Percentiles rank a stretch among this genome's conserved stretches.
These are phyloP conservation scores for Pseudomyrmex gracilis DNA, from an alignment of 1,140 invertebrate species.

Conservation along the genomic window DNA sequence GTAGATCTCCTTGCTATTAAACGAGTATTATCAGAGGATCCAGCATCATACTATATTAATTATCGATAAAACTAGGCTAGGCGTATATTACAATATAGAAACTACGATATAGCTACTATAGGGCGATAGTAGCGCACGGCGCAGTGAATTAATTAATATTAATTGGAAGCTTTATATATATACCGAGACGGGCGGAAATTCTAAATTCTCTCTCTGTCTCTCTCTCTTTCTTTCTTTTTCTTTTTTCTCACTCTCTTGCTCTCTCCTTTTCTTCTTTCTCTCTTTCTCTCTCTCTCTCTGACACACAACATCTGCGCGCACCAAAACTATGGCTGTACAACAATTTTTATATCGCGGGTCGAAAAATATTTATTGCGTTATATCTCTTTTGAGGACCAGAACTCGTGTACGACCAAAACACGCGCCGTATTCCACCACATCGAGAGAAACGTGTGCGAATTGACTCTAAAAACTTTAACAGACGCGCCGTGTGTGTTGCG, in stretches of 20 bases:
- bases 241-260: constrained; percentile 18
- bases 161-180: constrained; percentile 43
- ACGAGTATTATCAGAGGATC: constrained; percentile 67
- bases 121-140: constrained; percentile 64
- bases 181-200: constrained; percentile 13
- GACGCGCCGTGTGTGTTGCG: not conserved
- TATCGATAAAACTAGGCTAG: constrained; percentile 71
- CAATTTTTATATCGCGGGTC: constrained; percentile 62
- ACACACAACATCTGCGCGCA: constrained; percentile 55
- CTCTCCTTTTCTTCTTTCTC: no score
- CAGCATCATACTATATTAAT: constrained; percentile 68
- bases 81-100: constrained; percentile 59
- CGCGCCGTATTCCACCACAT: constrained; percentile 24
- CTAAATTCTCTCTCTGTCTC: constrained; percentile 34
- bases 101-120: constrained; percentile 63
- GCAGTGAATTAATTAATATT: constrained; percentile 59
- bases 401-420: constrained; percentile 58
- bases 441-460: constrained; percentile 49
- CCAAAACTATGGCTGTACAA: constrained; percentile 68
- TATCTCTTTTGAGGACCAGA: no score
- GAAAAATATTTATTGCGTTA: constrained; percentile 63
- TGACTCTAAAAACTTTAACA: constrained; percentile 57
- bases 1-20: constrained; percentile 75
- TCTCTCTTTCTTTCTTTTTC: not conserved
- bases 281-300: not conserved